Evolutionary conservation across 2,888 invertebrate genomes (phyloP).

Genomic region (Nemoura dubitans): DNA sequence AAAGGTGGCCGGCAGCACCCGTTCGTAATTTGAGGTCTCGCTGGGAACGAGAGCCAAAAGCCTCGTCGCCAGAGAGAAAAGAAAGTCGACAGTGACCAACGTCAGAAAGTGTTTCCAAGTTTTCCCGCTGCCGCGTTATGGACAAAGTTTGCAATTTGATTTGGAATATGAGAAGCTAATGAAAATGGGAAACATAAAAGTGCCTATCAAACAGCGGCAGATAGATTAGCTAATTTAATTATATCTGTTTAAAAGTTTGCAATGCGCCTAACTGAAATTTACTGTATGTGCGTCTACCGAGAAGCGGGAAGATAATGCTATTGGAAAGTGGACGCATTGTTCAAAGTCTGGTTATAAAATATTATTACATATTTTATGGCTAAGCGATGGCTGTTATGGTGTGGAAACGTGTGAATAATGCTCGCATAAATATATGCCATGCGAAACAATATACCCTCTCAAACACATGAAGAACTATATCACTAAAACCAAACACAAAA

Average conservation of each 20-base stretch:
- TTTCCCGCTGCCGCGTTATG: not conserved
- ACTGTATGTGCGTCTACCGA: not conserved
- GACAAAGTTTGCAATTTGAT: not conserved
- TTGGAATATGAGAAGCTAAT: not conserved
- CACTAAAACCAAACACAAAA: not conserved
- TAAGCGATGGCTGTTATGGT: not conserved
- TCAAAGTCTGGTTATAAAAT: conserved; percentile 7
- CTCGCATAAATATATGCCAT: not conserved
- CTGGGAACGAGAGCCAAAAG: not conserved
- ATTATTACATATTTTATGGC: conserved; percentile 2
- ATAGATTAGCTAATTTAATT: conserved; percentile 5
- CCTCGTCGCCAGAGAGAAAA: not conserved
- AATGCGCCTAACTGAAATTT: not conserved
- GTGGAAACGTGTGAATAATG: not conserved
- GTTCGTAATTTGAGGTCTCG: not conserved
- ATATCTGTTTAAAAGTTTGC: not conserved
- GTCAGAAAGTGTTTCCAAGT: not conserved
- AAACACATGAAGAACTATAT: not conserved
- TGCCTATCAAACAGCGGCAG: not conserved
- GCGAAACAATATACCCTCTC: not conserved
- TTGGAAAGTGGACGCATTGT: not conserved
- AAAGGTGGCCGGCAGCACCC: not conserved
- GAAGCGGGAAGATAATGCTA: not conserved
- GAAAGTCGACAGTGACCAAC: not conserved
- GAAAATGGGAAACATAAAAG: not conserved